Conservation (phyloP, 2,888 invertebrate genomes). For the Orchesellides sinensis region DNA sequence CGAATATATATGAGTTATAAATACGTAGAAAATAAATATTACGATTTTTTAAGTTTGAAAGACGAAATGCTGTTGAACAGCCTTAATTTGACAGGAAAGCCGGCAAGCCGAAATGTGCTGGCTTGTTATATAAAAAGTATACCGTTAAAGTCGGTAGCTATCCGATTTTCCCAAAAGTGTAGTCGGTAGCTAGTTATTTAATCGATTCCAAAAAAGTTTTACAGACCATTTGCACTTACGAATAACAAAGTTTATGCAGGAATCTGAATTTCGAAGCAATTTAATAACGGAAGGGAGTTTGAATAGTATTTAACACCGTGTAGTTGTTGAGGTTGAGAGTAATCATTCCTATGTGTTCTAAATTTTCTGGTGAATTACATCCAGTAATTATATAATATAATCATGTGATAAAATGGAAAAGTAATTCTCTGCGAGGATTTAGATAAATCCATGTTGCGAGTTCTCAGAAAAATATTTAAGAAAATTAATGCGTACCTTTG, state of each 20-base stretch:
- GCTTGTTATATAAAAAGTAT: too few species aligned
- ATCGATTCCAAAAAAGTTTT: neutral
- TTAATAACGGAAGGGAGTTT: neutral
- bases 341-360: slow-evolving; percentile 29
- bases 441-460: neutral
- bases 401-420: neutral
- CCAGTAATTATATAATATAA: neutral
- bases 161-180: neutral
- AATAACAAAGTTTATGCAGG: neutral
- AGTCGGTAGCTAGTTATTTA: neutral
- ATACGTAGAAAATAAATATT: slow-evolving; percentile 1
- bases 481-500: neutral
- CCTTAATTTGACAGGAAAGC: slow-evolving; percentile 43
- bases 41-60: slow-evolving; percentile 26
- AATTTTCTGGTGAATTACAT: neutral
- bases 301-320: neutral
- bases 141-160: neutral
- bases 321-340: too few species aligned
- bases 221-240: neutral
- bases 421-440: neutral
- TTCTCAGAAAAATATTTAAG: neutral
- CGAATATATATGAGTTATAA: slow-evolving; percentile 72
- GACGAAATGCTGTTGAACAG: slow-evolving; percentile 63
- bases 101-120: slow-evolving; percentile 3
- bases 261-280: neutral